A percentile compares a stretch with the other conserved stretches of the same genome.
These are phyloP conservation scores for Corbicula japonica DNA, from an alignment of 2,888 invertebrate species.

Conservation along the genomic window DNA sequence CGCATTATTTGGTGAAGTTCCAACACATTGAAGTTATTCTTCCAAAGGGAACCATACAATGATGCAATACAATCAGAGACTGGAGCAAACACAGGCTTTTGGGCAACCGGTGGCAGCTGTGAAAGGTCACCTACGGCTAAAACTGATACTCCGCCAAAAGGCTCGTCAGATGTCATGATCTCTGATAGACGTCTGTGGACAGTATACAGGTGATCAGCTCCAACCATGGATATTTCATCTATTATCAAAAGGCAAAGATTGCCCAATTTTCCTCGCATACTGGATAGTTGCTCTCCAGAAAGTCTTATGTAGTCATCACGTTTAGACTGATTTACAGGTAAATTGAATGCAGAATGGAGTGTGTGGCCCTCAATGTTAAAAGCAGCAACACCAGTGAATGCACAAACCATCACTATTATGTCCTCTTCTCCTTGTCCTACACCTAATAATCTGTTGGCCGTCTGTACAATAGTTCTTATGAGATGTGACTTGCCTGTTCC, in stretches of 20 bases:
- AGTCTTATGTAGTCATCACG: slow-evolving; percentile 16
- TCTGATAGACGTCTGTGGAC: slow-evolving; percentile 51
- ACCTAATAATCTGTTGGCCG: not conserved
- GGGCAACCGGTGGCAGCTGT: slow-evolving; percentile 51
- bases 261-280: slow-evolving; percentile 9
- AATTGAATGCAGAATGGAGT: slow-evolving; percentile 15
- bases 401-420: slow-evolving; percentile 17
- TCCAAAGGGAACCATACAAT: slow-evolving; percentile 35
- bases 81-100: slow-evolving; percentile 43
- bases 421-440: slow-evolving; percentile 11
- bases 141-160: slow-evolving; percentile 55
- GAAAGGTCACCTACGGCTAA: slow-evolving; percentile 61
- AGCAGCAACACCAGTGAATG: slow-evolving; percentile 19
- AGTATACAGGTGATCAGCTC: slow-evolving; percentile 46
- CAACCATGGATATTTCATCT: slow-evolving; percentile 68
- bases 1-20: slow-evolving; percentile 50
- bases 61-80: too few relatives aligned
- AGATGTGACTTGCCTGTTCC: slow-evolving; percentile 26
- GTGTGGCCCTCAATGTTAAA: slow-evolving; percentile 24
- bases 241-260: slow-evolving; percentile 5
- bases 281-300: slow-evolving; percentile 15
- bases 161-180: slow-evolving; percentile 35
- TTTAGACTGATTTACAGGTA: slow-evolving; percentile 9
- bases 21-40: slow-evolving; percentile 39
- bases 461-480: slow-evolving; percentile 20